Evolutionary conservation across 2,797 vertebrate genomes (phyloP).

Genomic region (Channa striata): DNA sequence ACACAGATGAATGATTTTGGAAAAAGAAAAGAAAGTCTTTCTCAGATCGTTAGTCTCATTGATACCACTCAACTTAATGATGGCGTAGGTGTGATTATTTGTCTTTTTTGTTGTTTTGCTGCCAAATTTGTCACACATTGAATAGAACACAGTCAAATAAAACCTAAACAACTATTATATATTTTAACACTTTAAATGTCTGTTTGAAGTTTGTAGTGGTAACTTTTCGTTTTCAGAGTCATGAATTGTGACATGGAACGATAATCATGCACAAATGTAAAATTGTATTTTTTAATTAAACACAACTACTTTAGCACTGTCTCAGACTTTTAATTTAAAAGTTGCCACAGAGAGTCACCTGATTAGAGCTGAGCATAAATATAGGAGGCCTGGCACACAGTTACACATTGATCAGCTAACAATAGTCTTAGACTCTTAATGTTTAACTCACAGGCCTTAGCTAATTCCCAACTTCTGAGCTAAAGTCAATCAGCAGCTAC

Average conservation of each 20-base stretch:
- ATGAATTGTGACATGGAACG: not conserved
- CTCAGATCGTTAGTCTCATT: slow-evolving; percentile 37
- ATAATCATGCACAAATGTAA: not conserved
- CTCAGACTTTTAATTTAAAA: slow-evolving; percentile 19
- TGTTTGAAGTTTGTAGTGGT: not conserved
- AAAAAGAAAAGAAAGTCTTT: slow-evolving; percentile 27
- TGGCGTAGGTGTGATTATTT: slow-evolving; percentile 21
- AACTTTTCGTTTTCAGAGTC: not conserved
- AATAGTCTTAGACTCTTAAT: slow-evolving; percentile 50
- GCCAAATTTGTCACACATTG: not conserved
- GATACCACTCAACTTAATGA: slow-evolving; percentile 59
- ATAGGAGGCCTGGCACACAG: slow-evolving; percentile 30
- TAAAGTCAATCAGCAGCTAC: slow-evolving; percentile 56
- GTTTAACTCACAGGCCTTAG: slow-evolving; percentile 52
- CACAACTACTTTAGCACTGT: not conserved
- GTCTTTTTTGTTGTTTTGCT: not conserved
- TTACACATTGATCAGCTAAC: slow-evolving; percentile 65
- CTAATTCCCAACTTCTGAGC: slow-evolving; percentile 28
- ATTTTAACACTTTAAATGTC: not conserved
- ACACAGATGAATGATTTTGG: not conserved
- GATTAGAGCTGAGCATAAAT: slow-evolving; percentile 41
- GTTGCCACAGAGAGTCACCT: slow-evolving; percentile 6
- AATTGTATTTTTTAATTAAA: too few relatives aligned
- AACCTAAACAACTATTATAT: not conserved
- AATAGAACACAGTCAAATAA: not conserved